Conservation (phyloP, 1,140 invertebrate genomes). For the Zophobas morio region DNA sequence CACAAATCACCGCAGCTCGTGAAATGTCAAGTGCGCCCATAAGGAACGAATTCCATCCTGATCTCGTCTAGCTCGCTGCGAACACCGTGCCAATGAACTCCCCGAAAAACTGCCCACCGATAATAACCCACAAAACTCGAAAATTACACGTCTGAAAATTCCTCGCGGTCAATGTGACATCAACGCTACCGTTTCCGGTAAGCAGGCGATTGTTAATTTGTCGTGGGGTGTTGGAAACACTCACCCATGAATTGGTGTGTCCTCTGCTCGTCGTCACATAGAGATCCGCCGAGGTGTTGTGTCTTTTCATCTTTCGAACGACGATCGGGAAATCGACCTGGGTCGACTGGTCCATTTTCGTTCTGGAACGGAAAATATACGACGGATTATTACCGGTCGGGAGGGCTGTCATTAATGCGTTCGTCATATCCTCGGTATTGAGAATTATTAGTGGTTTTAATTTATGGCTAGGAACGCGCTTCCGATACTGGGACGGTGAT, state of each 20-base stretch:
- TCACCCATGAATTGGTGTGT: constrained; percentile 57
- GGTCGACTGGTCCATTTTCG: constrained; percentile 61
- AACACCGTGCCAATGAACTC: not conserved
- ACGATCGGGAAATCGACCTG: constrained; percentile 63
- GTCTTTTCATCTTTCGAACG: constrained; percentile 56
- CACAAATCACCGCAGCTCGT: not conserved
- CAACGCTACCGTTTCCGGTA: not conserved
- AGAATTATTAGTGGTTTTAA: constrained; percentile 1
- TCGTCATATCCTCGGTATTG: constrained; percentile 26
- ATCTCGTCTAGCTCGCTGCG: not conserved
- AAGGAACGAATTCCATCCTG: not conserved
- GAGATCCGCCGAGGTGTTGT: constrained; percentile 62
- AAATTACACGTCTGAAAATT: not conserved
- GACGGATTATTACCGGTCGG: not conserved
- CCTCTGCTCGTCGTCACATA: constrained; percentile 41
- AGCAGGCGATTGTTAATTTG: not conserved
- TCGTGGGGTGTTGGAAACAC: constrained; percentile 27
- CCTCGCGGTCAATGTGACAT: not conserved
- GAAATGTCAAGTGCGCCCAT: constrained; percentile 1
- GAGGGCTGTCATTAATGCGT: constrained; percentile 8
- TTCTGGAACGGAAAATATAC: constrained; percentile 21
- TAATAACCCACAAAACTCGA: not conserved
- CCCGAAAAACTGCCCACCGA: too few relatives aligned
- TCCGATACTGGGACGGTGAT: not conserved
- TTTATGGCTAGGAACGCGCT: not conserved